These are phyloP conservation scores for Fissipunctia ypsillon DNA, from an alignment of 2,888 invertebrate species.

Conservation along the genomic window DNA sequence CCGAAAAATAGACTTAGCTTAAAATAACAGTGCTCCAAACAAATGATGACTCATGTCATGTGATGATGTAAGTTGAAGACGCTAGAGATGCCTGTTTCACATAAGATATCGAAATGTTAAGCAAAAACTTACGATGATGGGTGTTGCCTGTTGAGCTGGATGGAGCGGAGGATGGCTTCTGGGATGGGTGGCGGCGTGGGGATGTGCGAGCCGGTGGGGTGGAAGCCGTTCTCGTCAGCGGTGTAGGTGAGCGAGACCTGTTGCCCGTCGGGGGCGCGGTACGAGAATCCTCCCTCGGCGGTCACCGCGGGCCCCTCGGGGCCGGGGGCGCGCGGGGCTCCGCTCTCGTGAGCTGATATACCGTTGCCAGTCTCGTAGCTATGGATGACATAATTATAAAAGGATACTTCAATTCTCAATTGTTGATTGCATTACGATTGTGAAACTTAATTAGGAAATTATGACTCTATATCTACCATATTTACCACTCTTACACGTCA, in stretches of 20 bases:
- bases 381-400: neutral
- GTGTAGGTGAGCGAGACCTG: conserved; percentile 91
- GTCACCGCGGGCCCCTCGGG: conserved; percentile 86
- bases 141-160: conserved; percentile 81
- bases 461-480: too few relatives aligned
- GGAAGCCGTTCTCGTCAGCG: conserved; percentile 93
- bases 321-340: conserved; percentile 87
- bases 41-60: too few relatives aligned
- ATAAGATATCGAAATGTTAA: neutral
- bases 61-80: neutral
- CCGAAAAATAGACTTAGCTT: neutral
- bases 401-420: neutral
- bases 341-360: conserved; percentile 90
- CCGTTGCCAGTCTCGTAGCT: conserved; percentile 91
- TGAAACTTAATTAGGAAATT: too few relatives aligned
- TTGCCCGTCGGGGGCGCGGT: conserved; percentile 92
- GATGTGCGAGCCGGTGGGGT: conserved; percentile 90
- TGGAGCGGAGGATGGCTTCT: conserved; percentile 88
- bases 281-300: conserved; percentile 92
- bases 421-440: too few relatives aligned
- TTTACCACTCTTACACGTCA: too few relatives aligned
- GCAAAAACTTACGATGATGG: conserved; percentile 74
- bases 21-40: neutral
- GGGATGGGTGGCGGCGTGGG: conserved; percentile 91
- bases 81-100: neutral